phyloP scores from a whole-genome alignment of 2,797 vertebrate species.

The Enteromius radiatus region DNA sequence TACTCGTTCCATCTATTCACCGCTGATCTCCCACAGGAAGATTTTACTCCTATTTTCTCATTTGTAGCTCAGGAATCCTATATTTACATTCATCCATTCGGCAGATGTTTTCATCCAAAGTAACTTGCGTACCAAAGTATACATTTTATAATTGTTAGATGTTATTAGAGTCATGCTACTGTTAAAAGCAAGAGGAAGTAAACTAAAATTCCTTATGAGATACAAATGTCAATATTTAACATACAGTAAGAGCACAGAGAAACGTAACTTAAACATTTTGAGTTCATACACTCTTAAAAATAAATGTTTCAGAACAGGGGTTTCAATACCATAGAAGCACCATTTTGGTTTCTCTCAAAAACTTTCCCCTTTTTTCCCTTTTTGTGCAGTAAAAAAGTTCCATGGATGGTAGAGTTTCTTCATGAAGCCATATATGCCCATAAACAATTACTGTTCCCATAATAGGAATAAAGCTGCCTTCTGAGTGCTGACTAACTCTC shows the following conservation, averaged over 20 bases:
- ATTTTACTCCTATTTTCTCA: neutral
- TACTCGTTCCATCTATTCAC: constrained; percentile 73
- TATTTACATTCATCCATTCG: constrained; percentile 2
- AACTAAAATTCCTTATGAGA: neutral
- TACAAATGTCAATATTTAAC: neutral
- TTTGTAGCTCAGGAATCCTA: neutral
- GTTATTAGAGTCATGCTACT: neutral
- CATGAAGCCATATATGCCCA: neutral
- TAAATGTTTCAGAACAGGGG: neutral
- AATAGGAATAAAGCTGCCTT: neutral
- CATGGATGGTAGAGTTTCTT: neutral
- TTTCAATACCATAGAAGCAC: neutral
- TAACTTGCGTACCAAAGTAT: neutral
- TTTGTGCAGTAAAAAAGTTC: neutral
- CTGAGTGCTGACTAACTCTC: neutral
- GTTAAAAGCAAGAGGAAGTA: neutral
- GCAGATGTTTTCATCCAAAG: neutral
- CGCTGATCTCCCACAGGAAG: constrained; percentile 3
- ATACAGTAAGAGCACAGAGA: neutral
- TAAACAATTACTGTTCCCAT: neutral
- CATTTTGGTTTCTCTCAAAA: neutral
- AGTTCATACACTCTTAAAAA: neutral
- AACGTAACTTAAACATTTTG: neutral
- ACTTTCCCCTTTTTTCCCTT: neutral
- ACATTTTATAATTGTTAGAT: neutral